A percentile compares a stretch with the other conserved stretches of the same genome.
Conservation (phyloP, 2,113 vertebrate species). For the Tamias sibiricus region DNA sequence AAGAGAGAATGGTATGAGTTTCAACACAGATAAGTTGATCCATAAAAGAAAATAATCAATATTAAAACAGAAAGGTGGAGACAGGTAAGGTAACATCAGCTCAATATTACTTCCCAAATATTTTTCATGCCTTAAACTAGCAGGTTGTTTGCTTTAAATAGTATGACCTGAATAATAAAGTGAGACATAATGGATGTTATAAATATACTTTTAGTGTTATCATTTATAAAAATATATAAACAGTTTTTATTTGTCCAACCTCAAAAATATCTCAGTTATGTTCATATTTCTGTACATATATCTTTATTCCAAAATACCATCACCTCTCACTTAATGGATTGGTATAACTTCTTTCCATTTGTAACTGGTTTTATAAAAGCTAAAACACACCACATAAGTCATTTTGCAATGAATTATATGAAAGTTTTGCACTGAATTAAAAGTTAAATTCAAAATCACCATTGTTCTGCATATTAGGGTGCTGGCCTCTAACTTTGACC, state of each 20-base stretch:
- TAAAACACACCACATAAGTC: background rate
- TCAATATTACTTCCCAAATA: background rate
- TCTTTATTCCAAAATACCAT: background rate
- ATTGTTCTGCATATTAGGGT: background rate
- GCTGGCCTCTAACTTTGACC: rapidly evolving
- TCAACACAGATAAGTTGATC: background rate
- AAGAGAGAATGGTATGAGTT: background rate
- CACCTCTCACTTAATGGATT: background rate
- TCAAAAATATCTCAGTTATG: background rate
- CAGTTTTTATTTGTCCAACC: background rate
- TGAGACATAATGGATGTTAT: background rate
- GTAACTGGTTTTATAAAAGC: background rate
- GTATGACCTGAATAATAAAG: background rate
- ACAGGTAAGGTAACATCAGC: background rate
- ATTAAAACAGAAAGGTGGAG: background rate
- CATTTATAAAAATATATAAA: background rate
- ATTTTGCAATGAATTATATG: background rate
- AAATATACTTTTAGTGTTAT: background rate
- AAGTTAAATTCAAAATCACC: background rate
- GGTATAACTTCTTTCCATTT: background rate
- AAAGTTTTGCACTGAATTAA: background rate
- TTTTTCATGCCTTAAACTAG: background rate
- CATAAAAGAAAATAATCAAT: background rate
- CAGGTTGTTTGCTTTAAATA: background rate
- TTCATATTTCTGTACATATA: background rate